Conservation (phyloP, 2,113 vertebrate genomes). For the Chaetodon trifascialis region DNA sequence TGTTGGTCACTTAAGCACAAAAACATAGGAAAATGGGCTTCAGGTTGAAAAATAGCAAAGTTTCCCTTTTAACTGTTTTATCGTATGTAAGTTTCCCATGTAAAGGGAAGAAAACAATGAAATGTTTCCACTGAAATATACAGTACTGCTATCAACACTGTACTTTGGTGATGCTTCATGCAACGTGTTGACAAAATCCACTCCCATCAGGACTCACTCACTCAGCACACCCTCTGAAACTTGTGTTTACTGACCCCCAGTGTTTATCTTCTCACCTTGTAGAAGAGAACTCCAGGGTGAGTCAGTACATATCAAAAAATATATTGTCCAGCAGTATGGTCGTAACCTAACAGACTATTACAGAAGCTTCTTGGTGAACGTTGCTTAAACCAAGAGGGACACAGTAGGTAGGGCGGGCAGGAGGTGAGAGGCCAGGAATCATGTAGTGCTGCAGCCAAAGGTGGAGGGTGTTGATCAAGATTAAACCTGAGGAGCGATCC, state of each 20-base stretch:
- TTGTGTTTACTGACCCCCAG: background rate
- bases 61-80: no score
- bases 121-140: background rate
- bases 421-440: constrained; percentile 29
- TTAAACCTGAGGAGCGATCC: constrained; percentile 65
- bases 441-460: constrained; percentile 25
- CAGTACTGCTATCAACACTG: background rate
- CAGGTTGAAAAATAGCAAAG: no score
- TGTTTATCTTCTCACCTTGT: background rate
- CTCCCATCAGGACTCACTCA: background rate
- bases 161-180: no score
- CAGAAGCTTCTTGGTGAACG: background rate
- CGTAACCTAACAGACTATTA: background rate
- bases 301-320: background rate
- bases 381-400: no score
- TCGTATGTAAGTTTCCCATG: no score
- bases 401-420: background rate
- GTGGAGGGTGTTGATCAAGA: constrained; percentile 61
- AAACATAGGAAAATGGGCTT: no score
- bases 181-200: background rate
- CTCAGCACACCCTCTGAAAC: background rate
- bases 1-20: no score
- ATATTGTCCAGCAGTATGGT: background rate
- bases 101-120: background rate
- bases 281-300: background rate